Evolutionary conservation across 2,797 vertebrate genomes (phyloP).

Genomic region (Melopsittacus undulatus): DNA sequence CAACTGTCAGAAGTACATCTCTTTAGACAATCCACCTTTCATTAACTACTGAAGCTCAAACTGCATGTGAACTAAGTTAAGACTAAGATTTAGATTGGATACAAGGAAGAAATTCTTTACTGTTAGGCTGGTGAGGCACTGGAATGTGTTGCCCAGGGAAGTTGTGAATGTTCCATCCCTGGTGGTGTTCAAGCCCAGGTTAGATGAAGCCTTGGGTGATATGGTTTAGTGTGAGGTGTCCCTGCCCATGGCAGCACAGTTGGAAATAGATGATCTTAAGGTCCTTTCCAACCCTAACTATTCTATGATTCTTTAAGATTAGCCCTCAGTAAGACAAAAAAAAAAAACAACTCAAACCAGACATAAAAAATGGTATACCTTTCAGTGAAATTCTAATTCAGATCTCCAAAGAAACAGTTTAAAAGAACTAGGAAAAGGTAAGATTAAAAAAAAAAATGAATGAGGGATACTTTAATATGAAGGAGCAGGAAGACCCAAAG

Average conservation of each 20-base stretch:
- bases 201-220: too few species aligned
- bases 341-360: neutral
- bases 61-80: neutral
- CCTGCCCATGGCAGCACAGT: too few species aligned
- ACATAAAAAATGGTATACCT: neutral
- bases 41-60: neutral
- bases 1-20: neutral
- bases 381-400: neutral
- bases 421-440: neutral
- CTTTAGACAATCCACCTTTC: neutral
- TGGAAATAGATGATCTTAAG: too few species aligned
- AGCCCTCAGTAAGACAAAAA: neutral
- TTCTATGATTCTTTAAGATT: neutral
- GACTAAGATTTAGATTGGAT: neutral
- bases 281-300: too few species aligned
- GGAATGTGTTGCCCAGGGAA: too few species aligned
- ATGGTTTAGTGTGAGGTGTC: too few species aligned
- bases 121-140: too few species aligned
- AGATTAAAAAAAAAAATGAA: neutral
- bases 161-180: too few species aligned
- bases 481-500: neutral
- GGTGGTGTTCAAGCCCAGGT: too few species aligned
- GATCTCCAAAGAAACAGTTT: neutral
- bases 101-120: too few species aligned
- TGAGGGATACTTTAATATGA: neutral